These are phyloP conservation scores for Acanthosepion pharaonis DNA, from an alignment of 2,888 invertebrate species.

Conservation along the genomic window DNA sequence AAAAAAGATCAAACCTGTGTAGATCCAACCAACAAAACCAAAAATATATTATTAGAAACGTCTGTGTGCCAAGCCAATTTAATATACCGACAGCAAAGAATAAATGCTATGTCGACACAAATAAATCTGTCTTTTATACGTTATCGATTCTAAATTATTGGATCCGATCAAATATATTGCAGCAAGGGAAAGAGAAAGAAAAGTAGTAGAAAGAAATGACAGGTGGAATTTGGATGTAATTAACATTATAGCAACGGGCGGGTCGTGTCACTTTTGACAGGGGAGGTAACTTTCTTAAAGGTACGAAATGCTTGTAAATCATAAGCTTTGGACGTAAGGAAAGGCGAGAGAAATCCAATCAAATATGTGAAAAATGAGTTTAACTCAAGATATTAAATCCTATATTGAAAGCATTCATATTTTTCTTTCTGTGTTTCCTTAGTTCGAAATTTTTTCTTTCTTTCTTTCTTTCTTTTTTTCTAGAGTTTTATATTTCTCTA, in stretches of 20 bases:
- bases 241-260: neutral
- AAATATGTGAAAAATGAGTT: no score
- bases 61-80: neutral
- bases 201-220: neutral
- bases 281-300: neutral
- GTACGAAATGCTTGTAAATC: no score
- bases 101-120: neutral
- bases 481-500: neutral
- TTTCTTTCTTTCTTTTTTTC: neutral
- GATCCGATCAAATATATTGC: neutral
- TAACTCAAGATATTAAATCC: no score
- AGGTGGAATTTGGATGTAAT: neutral
- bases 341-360: no score
- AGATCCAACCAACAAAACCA: neutral
- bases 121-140: neutral
- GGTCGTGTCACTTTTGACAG: neutral
- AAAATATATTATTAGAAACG: neutral
- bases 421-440: neutral
- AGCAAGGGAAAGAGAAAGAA: neutral
- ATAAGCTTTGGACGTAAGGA: no score
- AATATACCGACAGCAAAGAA: neutral
- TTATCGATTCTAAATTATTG: neutral
- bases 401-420: no score
- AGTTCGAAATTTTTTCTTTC: neutral
- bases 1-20: no score